Evolutionary conservation across 2,888 invertebrate species (phyloP), one percentile per base, ranked within the genome.

Genomic region (Theretra japonica): DNA sequence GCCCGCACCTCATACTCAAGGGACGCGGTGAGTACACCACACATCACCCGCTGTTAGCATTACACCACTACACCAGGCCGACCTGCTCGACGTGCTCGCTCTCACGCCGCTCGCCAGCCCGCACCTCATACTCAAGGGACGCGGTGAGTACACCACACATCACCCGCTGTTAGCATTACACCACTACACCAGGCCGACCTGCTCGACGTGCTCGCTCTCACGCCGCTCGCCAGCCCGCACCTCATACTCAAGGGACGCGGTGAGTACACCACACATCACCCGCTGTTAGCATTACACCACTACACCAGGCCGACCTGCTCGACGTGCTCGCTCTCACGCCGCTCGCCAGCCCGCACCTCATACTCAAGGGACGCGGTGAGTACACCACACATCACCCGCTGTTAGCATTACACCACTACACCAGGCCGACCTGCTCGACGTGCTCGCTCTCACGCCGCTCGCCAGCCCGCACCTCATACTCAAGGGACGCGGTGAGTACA

Each of bases 61-160:
- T 28, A 53, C 68, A 50, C 28, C 41, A 59, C 50, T 50, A 23
- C 33, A 33, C 33, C 69, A 58, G 53, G 53, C 53, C 53, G 53
- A 53, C 53, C 53, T 53, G 53, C 53, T 53, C 53, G 53, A 53
- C 53, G 53, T 53, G 19, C 53, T 53, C 17, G 53, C 53, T 3
- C 53, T n/a, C 53, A 53, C 53, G 53, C 53, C n/a, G 2, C n/a
- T n/a, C 98, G 3, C 96, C 99, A 53, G 53, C 19, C 53, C 53
- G 53, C 53, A 53, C 17, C 53, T 53, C 53, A 53, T 30, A 30
- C 30, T n/a, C n/a, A n/a, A n/a, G n/a, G n/a, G n/a, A n/a, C n/a
- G n/a, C n/a, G n/a, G n/a, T n/a, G n/a, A n/a, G 30, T 30, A 30
- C 30, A 30, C 95, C 95, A 99, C 75, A 99, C 99, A 98, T 99